Base-by-base conservation (phyloP, 92 coral and sea anemone species). In the Meandrina meandrites region DNA sequence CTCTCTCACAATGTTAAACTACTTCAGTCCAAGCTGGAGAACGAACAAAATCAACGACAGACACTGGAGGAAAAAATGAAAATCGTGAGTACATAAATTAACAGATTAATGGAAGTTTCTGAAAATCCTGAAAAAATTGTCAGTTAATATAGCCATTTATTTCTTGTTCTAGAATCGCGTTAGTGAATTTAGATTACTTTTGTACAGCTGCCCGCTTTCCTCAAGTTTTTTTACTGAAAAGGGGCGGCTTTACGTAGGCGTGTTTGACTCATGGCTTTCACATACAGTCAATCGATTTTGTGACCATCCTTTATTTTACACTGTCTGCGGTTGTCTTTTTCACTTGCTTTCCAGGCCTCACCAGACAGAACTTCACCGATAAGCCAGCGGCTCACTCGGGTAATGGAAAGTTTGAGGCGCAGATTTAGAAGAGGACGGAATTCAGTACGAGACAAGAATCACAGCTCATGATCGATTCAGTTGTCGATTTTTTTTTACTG, bases 401-500 rank as follows among this genome's bases (percentile, higher is more conserved):
- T 82, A 45, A 31, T 69, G 1, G 67, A 75, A 7, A 21, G 78
- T 35, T 30, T 82, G 42, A 82, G 69, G 34, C 50, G 86, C 22
- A 40, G n/a, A 7, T 30, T 42, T 24, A 17, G 86, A 53, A 50
- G 68, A 34, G 50, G 51, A 28, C 79, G 78, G 13, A 51, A 30
- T 68, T 67, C 31, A 70, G 76, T 82, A 5, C 66, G 5, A 32
- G 86, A 82, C 74, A 36, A 21, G 5, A 69, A 82, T 28, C 86
- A 48, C 8, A 24, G 18, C 50, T 31, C 66, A 13, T 70, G 35
- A 70, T 47, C 7, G 17, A 5, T 22, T 48, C 50, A 8, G 80
- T 32, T 22, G 32, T 24, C 31, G 53, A 48, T 12, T 11, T 60
- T 21, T 60, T 21, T 18, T 56, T 35, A 22, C n/a, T 22, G 1